These are phyloP conservation scores for Oenanthe oenanthe DNA, from an alignment of 2,113 vertebrate genomes.

Conservation along the genomic window DNA sequence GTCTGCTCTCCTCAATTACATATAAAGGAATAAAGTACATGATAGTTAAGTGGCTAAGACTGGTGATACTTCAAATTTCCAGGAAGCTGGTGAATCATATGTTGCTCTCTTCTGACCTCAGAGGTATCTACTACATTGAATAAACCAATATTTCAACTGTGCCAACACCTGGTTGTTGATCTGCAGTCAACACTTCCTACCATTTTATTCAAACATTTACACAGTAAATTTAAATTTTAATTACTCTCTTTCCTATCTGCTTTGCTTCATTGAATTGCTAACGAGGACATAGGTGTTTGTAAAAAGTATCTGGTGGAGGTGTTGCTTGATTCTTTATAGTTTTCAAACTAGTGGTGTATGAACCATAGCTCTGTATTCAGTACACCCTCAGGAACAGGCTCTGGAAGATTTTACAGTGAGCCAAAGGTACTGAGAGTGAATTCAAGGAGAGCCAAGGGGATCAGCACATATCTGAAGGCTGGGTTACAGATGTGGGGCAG, in stretches of 20 bases:
- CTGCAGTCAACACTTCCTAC: not conserved
- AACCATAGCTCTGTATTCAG: not conserved
- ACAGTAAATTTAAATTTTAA: not conserved
- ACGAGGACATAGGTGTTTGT: fast-evolving
- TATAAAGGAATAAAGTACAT: not conserved
- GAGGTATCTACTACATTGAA: not conserved
- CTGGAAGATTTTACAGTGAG: not conserved
- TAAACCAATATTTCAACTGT: not conserved
- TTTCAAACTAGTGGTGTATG: not conserved
- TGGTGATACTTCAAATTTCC: not conserved
- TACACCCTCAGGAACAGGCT: not conserved
- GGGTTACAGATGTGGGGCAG: not conserved
- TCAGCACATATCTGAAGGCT: not conserved
- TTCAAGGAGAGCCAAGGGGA: not conserved
- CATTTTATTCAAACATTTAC: not conserved
- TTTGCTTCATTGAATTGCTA: not conserved
- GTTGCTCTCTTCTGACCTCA: not conserved
- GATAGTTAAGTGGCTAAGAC: not conserved
- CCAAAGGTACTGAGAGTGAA: not conserved
- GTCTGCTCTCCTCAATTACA: not conserved
- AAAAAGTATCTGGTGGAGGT: not conserved
- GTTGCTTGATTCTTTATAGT: not conserved
- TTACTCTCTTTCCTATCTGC: not conserved
- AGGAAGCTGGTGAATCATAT: not conserved
- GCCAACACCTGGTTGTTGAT: not conserved